phyloP scores from a whole-genome alignment of 2,888 invertebrate genomes.

The Octonoba sinensis region DNA sequence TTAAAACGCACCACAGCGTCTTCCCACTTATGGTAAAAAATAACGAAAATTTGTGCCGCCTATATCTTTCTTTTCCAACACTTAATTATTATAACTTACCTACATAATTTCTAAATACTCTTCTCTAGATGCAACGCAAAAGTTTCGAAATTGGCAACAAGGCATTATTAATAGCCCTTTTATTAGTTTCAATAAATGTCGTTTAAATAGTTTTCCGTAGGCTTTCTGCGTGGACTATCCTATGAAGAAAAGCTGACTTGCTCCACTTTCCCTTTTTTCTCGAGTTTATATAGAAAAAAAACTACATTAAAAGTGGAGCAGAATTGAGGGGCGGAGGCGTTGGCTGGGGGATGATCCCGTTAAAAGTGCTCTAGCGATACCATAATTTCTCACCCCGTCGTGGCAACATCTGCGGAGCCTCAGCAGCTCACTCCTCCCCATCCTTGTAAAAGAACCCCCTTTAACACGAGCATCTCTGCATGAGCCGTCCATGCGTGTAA shows the following conservation, averaged over 20 bases:
- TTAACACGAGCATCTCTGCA: conserved; percentile 31
- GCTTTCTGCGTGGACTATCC: too few relatives aligned
- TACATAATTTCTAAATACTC: too few relatives aligned
- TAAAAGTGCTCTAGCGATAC: conserved; percentile 63
- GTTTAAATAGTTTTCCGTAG: too few relatives aligned
- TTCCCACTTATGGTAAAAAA: too few relatives aligned
- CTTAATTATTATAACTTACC: too few relatives aligned
- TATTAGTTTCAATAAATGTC: too few relatives aligned
- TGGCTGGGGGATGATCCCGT: conserved; percentile 39
- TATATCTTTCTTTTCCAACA: too few relatives aligned
- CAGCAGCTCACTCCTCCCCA: conserved; percentile 25
- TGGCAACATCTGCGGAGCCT: conserved; percentile 62
- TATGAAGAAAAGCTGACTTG: conserved; percentile 15
- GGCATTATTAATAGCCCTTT: too few relatives aligned
- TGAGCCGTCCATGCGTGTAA: conserved; percentile 54
- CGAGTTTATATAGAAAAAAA: conserved; percentile 27
- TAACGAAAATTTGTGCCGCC: too few relatives aligned
- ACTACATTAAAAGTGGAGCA: conserved; percentile 36
- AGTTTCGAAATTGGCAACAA: too few relatives aligned
- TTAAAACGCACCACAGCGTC: too few relatives aligned
- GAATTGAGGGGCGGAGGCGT: conserved; percentile 2
- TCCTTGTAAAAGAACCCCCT: conserved; percentile 33
- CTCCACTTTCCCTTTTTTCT: conserved; percentile 16
- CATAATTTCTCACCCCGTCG: conserved; percentile 65
- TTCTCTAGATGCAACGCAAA: too few relatives aligned